Conservation (phyloP, 2,113 vertebrate species). For the Desmodus rotundus region DNA sequence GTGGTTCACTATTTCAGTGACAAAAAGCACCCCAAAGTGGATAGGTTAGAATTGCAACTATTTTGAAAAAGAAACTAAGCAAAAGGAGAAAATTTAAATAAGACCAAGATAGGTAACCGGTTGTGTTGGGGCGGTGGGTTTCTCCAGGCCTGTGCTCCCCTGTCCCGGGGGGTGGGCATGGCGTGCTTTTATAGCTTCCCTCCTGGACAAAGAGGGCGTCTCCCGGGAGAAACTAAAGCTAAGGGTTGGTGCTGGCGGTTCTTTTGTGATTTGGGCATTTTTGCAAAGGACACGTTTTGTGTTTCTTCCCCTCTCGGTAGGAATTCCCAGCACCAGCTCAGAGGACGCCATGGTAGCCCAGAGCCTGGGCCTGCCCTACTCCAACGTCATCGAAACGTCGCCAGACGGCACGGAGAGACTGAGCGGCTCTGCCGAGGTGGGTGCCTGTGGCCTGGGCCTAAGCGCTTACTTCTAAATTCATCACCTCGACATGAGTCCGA, state of each 20-base stretch:
- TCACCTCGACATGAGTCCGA: background rate
- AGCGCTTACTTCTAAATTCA: background rate
- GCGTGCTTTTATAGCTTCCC: background rate
- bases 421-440: slow-evolving; percentile 89
- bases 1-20: background rate
- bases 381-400: slow-evolving; percentile 81
- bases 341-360: slow-evolving; percentile 85
- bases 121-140: background rate
- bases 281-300: background rate
- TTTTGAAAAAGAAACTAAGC: background rate
- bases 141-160: background rate
- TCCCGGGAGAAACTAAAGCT: background rate
- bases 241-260: fast-evolving
- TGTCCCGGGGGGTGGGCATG: too few species aligned
- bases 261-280: background rate
- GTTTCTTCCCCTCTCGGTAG: slow-evolving; percentile 73
- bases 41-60: background rate
- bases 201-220: background rate
- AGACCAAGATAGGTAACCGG: fast-evolving
- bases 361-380: slow-evolving; percentile 84
- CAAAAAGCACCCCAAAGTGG: background rate
- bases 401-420: slow-evolving; percentile 86
- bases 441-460: background rate
- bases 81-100: background rate
- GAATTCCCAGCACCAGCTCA: slow-evolving; percentile 87